phyloP scores from a whole-genome alignment of 2,113 vertebrate species.

The Neolamprologus tretocephalus region DNA sequence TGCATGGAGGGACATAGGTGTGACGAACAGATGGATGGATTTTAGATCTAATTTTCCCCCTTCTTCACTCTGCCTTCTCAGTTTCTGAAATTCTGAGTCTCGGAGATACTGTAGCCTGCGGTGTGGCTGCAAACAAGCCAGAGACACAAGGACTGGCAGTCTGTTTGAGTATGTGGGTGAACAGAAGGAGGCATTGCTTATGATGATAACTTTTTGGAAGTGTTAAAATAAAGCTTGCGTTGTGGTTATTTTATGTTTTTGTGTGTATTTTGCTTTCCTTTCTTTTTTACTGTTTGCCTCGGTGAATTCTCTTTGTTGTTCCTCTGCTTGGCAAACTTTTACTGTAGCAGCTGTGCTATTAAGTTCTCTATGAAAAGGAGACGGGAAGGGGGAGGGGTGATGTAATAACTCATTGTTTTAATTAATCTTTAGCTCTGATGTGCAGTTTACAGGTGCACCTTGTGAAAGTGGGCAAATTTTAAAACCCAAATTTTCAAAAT shows the following conservation, averaged over 20 bases:
- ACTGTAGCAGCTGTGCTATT: background rate
- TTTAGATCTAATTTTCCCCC: slow-evolving; percentile 31
- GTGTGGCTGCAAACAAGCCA: slow-evolving; percentile 1
- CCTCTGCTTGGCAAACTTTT: background rate
- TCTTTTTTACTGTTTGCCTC: background rate
- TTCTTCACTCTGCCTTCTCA: slow-evolving; percentile 2
- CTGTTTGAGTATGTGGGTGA: slow-evolving; percentile 7
- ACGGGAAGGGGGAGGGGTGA: background rate
- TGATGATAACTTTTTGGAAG: background rate
- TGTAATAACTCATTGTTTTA: background rate
- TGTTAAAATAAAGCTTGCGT: background rate
- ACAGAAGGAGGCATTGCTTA: background rate
- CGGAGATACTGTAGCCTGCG: slow-evolving; percentile 5
- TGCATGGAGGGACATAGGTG: background rate
- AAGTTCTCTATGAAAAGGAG: background rate
- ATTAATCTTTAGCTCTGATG: background rate
- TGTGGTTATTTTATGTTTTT: background rate
- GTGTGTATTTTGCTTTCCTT: background rate
- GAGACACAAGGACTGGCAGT: slow-evolving; percentile 2
- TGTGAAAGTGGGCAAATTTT: background rate
- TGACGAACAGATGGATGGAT: slow-evolving; percentile 27
- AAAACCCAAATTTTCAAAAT: background rate
- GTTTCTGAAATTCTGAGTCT: background rate
- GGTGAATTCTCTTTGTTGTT: background rate
- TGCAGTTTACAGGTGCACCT: background rate